phyloP scores from a whole-genome alignment of 2,888 invertebrate species.

The Drosophila heteroneura region DNA sequence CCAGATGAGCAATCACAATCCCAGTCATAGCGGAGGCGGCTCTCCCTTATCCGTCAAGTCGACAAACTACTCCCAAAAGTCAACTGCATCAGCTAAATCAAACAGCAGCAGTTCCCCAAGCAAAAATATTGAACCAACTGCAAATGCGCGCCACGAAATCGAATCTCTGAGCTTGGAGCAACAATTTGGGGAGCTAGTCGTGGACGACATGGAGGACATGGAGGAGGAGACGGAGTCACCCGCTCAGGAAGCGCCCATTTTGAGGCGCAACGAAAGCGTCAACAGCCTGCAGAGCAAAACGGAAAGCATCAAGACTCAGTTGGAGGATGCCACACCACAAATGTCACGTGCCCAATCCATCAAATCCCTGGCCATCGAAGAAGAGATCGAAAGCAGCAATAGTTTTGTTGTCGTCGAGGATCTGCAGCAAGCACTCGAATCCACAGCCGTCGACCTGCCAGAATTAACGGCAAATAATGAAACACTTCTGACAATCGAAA shows the following conservation, averaged over 20 bases:
- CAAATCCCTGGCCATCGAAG: slow-evolving; percentile 86
- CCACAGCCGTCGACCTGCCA: slow-evolving; percentile 10
- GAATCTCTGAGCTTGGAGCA: slow-evolving; percentile 43
- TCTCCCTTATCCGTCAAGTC: slow-evolving; percentile 77
- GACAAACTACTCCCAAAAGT: slow-evolving; percentile 78
- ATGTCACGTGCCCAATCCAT: slow-evolving; percentile 83
- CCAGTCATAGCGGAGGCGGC: slow-evolving; percentile 29
- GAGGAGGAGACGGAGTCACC: slow-evolving; percentile 50
- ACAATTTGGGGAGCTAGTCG: slow-evolving; percentile 56
- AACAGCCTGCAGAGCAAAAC: slow-evolving; percentile 77
- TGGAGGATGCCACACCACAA: slow-evolving; percentile 74
- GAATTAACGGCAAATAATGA: slow-evolving; percentile 16
- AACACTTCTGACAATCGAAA: neutral
- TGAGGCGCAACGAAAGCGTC: slow-evolving; percentile 71
- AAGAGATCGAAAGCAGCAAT: slow-evolving; percentile 80
- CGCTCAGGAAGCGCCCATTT: slow-evolving; percentile 16
- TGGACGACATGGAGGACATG: slow-evolving; percentile 64
- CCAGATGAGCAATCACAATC: slow-evolving; percentile 23
- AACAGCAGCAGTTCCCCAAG: slow-evolving; percentile 26
- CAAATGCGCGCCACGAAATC: slow-evolving; percentile 27
- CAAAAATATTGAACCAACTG: slow-evolving; percentile 16
- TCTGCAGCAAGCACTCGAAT: slow-evolving; percentile 49
- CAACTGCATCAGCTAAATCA: slow-evolving; percentile 80
- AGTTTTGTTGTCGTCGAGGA: slow-evolving; percentile 72
- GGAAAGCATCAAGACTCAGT: slow-evolving; percentile 78